phyloP scores from a whole-genome alignment of 2,888 invertebrate genomes.

The Perdita meconis region DNA sequence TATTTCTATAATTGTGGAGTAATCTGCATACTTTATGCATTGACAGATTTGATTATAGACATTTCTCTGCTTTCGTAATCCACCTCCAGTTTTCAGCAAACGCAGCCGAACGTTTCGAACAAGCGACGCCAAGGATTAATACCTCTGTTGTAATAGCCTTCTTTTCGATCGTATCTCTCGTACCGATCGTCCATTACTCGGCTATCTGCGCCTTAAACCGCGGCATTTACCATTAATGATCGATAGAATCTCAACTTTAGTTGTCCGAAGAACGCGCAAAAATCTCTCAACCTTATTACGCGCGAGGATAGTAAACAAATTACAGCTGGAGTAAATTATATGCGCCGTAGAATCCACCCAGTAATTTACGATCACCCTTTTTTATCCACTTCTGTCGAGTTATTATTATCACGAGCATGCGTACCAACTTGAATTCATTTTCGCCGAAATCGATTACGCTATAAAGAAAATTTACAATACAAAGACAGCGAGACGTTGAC shows the following conservation, averaged over 20 bases:
- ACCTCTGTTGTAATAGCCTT: conserved; percentile 46
- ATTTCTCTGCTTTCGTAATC: background rate
- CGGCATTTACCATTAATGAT: conserved; percentile 44
- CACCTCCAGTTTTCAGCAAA: background rate
- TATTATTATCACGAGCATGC: background rate
- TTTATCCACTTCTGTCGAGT: background rate
- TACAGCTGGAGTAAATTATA: conserved; percentile 17
- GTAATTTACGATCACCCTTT: conserved; percentile 12
- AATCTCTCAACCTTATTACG: conserved; percentile 19
- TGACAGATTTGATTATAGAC: conserved; percentile 6
- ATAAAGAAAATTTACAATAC: background rate
- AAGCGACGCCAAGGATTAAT: conserved; percentile 35
- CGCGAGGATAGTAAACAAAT: conserved; percentile 15
- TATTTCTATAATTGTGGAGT: background rate
- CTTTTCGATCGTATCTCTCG: conserved; percentile 50
- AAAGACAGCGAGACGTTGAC: background rate
- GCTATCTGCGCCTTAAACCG: conserved; percentile 22
- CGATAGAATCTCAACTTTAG: conserved; percentile 43
- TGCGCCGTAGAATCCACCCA: background rate
- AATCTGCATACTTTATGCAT: background rate
- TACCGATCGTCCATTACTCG: conserved; percentile 41
- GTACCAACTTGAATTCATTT: conserved; percentile 4
- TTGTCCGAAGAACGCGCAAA: conserved; percentile 22
- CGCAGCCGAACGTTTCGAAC: background rate
- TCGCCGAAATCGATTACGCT: background rate